Conservation (phyloP, 2,888 invertebrate species). For the Cacoxenus indagator region DNA sequence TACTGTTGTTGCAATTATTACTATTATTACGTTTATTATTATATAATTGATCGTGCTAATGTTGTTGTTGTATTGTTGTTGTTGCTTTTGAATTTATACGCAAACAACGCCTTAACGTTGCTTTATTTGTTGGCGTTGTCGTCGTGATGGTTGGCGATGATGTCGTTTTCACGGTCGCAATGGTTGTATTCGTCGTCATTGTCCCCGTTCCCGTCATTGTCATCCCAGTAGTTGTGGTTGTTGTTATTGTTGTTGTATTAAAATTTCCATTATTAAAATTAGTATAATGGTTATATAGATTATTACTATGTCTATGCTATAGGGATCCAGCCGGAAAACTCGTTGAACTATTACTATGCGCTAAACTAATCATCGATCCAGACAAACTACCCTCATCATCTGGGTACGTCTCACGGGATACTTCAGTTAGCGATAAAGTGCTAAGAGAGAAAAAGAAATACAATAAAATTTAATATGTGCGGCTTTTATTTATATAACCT, state of each 20-base stretch:
- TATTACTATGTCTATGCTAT: conserved; percentile 71
- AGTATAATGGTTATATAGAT: conserved; percentile 46
- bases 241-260: conserved; percentile 46
- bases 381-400: conserved; percentile 93
- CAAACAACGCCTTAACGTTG: conserved; percentile 45
- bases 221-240: conserved; percentile 31
- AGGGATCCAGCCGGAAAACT: conserved; percentile 88
- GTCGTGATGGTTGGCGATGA: conserved; percentile 23
- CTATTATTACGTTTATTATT: conserved; percentile 33
- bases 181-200: conserved; percentile 1
- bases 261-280: conserved; percentile 66
- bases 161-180: conserved; percentile 24
- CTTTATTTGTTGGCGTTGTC: neutral
- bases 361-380: conserved; percentile 94
- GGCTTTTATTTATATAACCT: too few species aligned
- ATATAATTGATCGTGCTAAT: conserved; percentile 37
- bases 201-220: neutral
- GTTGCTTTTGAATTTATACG: conserved; percentile 46
- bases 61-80: conserved; percentile 44
- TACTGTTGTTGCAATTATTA: conserved; percentile 35
- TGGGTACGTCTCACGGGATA: conserved; percentile 88
- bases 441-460: too few species aligned
- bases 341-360: conserved; percentile 94
- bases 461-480: too few species aligned
- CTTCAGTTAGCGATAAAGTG: conserved; percentile 91